phyloP scores from a whole-genome alignment of 2,797 vertebrate species.

The Acomys russatus region DNA sequence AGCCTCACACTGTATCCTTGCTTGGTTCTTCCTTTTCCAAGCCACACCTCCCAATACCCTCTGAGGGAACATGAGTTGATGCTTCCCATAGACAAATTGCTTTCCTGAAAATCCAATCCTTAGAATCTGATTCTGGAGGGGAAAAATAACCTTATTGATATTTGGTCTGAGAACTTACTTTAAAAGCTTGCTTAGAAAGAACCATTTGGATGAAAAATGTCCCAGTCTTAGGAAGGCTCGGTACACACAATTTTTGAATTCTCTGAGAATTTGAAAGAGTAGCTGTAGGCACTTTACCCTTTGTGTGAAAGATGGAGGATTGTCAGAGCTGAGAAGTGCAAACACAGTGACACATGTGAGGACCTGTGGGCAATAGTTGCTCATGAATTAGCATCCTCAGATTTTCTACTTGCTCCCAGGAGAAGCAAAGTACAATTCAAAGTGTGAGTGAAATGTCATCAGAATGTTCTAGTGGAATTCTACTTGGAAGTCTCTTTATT shows the following conservation, averaged over 20 bases:
- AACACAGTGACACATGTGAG: conserved; percentile 51
- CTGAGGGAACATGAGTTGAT: neutral
- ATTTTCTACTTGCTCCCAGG: conserved; percentile 63
- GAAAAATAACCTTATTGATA: neutral
- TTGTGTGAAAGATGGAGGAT: conserved; percentile 52
- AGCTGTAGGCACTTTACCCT: conserved; percentile 37
- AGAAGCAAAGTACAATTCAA: conserved; percentile 56
- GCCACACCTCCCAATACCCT: neutral
- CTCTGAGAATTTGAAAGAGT: conserved; percentile 50
- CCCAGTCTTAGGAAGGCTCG: conserved; percentile 43
- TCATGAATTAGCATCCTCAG: conserved; percentile 60
- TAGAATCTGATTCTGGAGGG: neutral
- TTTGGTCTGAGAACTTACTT: conserved; percentile 49
- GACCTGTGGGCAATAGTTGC: conserved; percentile 53
- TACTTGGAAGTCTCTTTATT: conserved; percentile 50
- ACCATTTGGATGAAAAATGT: conserved; percentile 41
- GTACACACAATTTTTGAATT: conserved; percentile 14
- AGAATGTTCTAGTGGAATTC: conserved; percentile 35
- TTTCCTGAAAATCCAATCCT: conserved; percentile 15
- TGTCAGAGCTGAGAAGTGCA: conserved; percentile 48
- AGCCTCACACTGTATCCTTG: neutral
- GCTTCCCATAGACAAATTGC: neutral
- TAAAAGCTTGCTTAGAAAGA: conserved; percentile 51
- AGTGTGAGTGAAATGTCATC: conserved; percentile 7
- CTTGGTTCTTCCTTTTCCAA: neutral